phyloP scores from a whole-genome alignment of 1,140 invertebrate genomes.

The Triops cancriformis region DNA sequence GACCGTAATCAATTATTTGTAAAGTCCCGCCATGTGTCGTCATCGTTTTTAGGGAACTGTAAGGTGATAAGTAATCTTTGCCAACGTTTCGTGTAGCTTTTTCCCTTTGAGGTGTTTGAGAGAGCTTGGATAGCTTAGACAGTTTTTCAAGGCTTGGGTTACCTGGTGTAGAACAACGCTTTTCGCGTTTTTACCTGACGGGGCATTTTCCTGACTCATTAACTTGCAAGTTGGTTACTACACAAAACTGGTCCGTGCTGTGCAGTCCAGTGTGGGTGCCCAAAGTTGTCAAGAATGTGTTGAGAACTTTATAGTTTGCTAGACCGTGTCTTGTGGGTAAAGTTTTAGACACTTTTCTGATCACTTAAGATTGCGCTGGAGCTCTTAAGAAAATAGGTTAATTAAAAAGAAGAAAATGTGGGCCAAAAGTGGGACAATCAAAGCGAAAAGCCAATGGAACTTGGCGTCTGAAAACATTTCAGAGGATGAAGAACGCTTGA shows the following conservation, averaged over 20 bases:
- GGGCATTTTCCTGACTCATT: constrained; percentile 6
- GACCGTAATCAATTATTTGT: not conserved
- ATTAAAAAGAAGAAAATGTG: not conserved
- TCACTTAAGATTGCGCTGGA: not conserved
- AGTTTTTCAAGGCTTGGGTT: not conserved
- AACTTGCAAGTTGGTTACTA: not conserved
- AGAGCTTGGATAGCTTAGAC: no score
- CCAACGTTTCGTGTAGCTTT: not conserved
- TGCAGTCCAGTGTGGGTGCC: no score
- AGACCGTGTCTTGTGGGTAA: not conserved
- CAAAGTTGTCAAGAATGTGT: no score
- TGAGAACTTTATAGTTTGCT: not conserved
- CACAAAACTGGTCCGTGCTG: no score
- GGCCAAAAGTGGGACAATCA: not conserved
- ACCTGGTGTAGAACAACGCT: not conserved
- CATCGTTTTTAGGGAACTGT: not conserved
- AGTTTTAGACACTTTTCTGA: not conserved
- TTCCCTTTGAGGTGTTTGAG: no score
- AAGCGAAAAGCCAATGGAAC: not conserved
- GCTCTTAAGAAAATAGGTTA: not conserved
- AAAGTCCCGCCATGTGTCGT: not conserved
- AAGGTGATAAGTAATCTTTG: not conserved
- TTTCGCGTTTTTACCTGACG: not conserved
- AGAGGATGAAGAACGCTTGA: constrained; percentile 3
- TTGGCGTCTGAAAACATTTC: not conserved